Conservation (phyloP, 2,888 invertebrate genomes). For the Hipparchia semele region DNA sequence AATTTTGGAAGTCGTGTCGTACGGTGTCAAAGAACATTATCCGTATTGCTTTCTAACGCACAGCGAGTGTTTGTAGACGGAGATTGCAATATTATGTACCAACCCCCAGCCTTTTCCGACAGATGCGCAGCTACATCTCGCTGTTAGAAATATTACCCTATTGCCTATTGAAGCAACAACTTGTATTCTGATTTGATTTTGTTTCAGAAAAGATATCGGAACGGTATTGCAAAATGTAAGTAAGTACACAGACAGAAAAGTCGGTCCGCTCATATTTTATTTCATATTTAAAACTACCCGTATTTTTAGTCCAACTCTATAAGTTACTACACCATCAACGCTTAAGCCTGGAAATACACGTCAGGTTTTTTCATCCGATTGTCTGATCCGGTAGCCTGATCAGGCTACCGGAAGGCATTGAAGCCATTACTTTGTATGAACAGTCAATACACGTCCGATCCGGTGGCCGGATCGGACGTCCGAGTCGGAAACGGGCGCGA, state of each 20-base stretch:
- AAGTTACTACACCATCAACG: too few relatives aligned
- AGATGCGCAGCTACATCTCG: slow-evolving; percentile 55
- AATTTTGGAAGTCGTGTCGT: slow-evolving; percentile 18
- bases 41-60: slow-evolving; percentile 68
- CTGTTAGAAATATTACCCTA: slow-evolving; percentile 66
- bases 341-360: too few relatives aligned
- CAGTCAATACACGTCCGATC: too few relatives aligned
- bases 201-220: slow-evolving; percentile 25
- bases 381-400: too few relatives aligned
- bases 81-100: slow-evolving; percentile 79
- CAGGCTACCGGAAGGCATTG: too few relatives aligned
- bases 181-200: slow-evolving; percentile 42
- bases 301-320: too few relatives aligned
- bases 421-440: too few relatives aligned
- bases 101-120: slow-evolving; percentile 64
- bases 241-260: background rate
- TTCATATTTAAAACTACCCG: background rate
- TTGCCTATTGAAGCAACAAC: slow-evolving; percentile 52
- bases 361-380: too few relatives aligned
- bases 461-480: too few relatives aligned
- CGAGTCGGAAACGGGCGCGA: too few relatives aligned
- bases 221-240: slow-evolving; percentile 17
- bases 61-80: slow-evolving; percentile 67
- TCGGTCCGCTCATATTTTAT: background rate
- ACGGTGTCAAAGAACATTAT: slow-evolving; percentile 23